phyloP scores from a whole-genome alignment of 1,140 invertebrate species.

The Wiebesia pumilae region DNA sequence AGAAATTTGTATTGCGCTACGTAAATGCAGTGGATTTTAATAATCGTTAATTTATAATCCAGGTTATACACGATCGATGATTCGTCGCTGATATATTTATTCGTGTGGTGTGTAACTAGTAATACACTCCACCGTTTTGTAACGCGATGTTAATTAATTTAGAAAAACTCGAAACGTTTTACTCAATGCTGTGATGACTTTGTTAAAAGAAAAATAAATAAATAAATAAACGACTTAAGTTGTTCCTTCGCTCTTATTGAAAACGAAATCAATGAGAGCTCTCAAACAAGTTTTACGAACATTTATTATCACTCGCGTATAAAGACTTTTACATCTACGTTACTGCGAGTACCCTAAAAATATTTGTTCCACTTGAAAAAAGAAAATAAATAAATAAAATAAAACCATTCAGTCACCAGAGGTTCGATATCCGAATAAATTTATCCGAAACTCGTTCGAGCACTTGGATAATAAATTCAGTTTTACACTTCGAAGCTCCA shows the following conservation, averaged over 20 bases:
- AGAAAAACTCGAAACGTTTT: not conserved
- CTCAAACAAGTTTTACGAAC: not conserved
- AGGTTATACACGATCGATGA: not conserved
- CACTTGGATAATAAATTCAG: not conserved
- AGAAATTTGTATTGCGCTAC: not conserved
- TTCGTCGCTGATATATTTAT: not conserved
- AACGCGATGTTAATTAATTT: not conserved
- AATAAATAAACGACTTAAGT: not conserved
- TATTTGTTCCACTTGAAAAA: not conserved
- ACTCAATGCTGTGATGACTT: not conserved
- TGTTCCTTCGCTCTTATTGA: not conserved
- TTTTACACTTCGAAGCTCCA: not conserved
- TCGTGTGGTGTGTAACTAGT: not conserved
- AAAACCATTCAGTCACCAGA: not conserved
- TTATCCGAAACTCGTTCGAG: not conserved
- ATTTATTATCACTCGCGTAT: not conserved
- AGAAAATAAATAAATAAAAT: too few relatives aligned
- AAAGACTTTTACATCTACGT: not conserved
- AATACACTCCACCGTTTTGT: not conserved
- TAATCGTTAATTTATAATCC: not conserved
- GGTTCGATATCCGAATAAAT: not conserved
- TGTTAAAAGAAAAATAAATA: not conserved
- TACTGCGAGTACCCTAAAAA: not conserved
- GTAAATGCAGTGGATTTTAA: not conserved
- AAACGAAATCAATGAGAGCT: not conserved